Base-by-base conservation (phyloP, 2,113 vertebrate genomes). In the Sapajus apella region DNA sequence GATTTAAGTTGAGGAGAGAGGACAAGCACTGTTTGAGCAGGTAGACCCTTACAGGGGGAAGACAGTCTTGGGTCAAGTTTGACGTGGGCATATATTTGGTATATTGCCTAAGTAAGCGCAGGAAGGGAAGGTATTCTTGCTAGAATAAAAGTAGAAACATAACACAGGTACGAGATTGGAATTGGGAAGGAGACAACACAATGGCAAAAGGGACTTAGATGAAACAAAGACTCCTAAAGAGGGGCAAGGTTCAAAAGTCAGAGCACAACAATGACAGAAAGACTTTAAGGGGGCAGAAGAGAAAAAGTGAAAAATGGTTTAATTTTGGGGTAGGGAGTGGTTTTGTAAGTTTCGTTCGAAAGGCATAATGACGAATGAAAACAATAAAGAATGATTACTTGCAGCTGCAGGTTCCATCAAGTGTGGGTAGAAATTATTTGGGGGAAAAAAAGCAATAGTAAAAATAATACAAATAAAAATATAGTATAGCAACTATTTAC, bases 321-420 rank as follows among this genome's bases (percentile, higher is more conserved):
- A 40, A 64, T 86, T 23, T 94, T 95, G 50, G 7, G 32, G 5
- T 30, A 73, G 17, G 21, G 43, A 40, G 10, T 76, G 10, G 43
- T 35, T 80, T 95, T 75, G 35, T 91, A 70, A 73, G 2, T 56
- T 56, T 95, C 55, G 80, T 86, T 94, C 18, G 2, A 61, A 97
- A 87, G 37, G 0, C 8, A 43, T 91, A 47, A 43, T 5, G 3
- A 27, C 10, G 76, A 52, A 66, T 80, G 37, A 83, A 75, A 87
- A 83, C n/a, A 72, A 88, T 72, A 32, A 16, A 10, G 68, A 4
- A 35, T 45, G 43, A 66, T 52, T 87, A 64, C 66, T 75, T 81
- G 18, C n/a, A 40, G 21, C 7, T 43, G 37, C 6, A 27, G 72
- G 6, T 75, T 43, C 40, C 23, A 16, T 43, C 40, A 76, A 43